These are phyloP conservation scores for Amazona vittata DNA, from an alignment of 2,113 vertebrate species.

Conservation along the genomic window DNA sequence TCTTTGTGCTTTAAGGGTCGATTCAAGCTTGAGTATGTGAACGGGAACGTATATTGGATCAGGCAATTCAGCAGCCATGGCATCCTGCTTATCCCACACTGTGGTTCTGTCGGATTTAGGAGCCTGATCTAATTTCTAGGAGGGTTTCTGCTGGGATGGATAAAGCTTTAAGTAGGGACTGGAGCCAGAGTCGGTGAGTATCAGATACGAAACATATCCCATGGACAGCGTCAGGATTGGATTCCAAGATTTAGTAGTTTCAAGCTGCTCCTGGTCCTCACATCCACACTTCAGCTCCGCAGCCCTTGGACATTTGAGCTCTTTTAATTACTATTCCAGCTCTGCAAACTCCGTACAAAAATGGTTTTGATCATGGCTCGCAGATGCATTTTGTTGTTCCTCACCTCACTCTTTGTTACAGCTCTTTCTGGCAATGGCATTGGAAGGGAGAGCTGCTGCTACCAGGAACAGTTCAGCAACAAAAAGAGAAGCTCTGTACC, in stretches of 20 bases:
- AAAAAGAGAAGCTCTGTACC: not conserved
- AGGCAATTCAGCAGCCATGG: not conserved
- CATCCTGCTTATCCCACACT: not conserved
- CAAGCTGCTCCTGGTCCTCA: not conserved
- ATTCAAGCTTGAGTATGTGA: not conserved
- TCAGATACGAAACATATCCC: not conserved
- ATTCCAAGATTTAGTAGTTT: not conserved
- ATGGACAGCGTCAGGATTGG: not conserved
- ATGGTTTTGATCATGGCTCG: not conserved
- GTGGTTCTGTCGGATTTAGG: not conserved
- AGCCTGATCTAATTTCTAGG: not conserved
- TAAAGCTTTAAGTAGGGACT: not conserved
- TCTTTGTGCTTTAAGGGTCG: not conserved
- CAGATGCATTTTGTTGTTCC: not conserved
- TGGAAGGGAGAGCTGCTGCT: not conserved
- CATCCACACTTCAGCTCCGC: not conserved
- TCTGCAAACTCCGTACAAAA: not conserved
- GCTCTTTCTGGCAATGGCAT: not conserved
- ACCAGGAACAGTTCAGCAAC: not conserved
- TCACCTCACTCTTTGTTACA: not conserved
- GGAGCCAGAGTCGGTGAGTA: not conserved
- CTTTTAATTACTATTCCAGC: constrained; percentile 11
- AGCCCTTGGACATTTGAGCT: not conserved
- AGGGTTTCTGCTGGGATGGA: not conserved
- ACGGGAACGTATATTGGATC: fast-evolving